Evolutionary conservation across 2,888 invertebrate genomes (phyloP).

Genomic region (Rhorus exstirpatorius): DNA sequence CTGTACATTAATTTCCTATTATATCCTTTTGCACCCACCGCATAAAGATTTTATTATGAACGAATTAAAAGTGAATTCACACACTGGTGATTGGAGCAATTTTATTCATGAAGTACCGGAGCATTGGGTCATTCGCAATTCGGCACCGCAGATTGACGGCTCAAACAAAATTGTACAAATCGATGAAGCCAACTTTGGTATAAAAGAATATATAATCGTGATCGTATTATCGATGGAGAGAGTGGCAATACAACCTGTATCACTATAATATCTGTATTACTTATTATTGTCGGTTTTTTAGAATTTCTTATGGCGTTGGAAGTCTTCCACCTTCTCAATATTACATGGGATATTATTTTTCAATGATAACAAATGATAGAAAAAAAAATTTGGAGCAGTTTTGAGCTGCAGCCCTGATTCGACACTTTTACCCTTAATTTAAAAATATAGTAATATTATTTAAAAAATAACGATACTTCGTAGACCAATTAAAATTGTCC

Average conservation of each 20-base stretch:
- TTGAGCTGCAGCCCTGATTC: no score
- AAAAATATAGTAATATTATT: no score
- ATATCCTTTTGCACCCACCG: constrained; percentile 17
- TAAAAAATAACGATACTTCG: no score
- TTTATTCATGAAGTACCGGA: constrained; percentile 29
- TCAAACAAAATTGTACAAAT: constrained; percentile 44
- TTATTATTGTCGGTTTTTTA: no score
- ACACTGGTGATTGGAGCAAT: constrained; percentile 26
- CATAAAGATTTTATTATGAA: constrained; percentile 5
- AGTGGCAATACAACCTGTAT: constrained; percentile 35
- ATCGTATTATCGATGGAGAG: not conserved
- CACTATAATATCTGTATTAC: no score
- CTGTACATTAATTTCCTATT: not conserved
- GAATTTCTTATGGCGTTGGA: constrained; percentile 58
- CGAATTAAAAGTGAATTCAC: constrained; percentile 17
- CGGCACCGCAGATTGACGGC: constrained; percentile 10
- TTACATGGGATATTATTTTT: no score
- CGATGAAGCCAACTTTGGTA: constrained; percentile 63
- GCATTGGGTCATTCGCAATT: constrained; percentile 14
- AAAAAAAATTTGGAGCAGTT: no score
- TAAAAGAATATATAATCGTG: constrained; percentile 26
- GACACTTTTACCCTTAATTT: no score
- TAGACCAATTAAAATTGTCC: no score
- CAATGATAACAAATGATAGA: no score
- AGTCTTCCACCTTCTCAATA: no score